Conservation (phyloP, 2,888 invertebrate species). For the Thera obeliscata region DNA sequence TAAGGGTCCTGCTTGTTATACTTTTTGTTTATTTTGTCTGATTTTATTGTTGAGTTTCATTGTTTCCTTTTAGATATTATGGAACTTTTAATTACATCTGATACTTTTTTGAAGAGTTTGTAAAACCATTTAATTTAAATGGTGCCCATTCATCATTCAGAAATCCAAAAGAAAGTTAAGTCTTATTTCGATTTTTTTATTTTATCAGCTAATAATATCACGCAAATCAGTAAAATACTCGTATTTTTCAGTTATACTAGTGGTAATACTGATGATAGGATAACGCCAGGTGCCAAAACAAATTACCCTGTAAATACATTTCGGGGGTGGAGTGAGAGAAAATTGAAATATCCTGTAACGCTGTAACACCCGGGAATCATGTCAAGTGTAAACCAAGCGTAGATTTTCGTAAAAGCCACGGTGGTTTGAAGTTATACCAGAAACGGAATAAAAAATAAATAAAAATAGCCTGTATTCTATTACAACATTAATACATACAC, state of each 20-base stretch:
- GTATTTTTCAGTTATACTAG: too few relatives aligned
- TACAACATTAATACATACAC: too few relatives aligned
- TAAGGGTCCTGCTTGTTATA: neutral
- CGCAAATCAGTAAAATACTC: neutral
- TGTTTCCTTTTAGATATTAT: neutral
- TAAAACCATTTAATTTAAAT: too few relatives aligned
- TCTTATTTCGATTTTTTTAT: too few relatives aligned
- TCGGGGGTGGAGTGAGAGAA: slow-evolving; percentile 4
- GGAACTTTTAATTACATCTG: neutral
- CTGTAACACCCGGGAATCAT: slow-evolving; percentile 8
- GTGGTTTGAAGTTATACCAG: neutral
- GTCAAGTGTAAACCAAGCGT: slow-evolving; percentile 10
- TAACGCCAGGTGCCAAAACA: slow-evolving; percentile 3
- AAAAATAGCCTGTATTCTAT: too few relatives aligned
- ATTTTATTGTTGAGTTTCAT: neutral
- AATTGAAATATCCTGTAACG: slow-evolving; percentile 13
- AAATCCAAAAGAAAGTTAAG: too few relatives aligned
- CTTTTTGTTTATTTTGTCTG: neutral
- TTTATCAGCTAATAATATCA: too few relatives aligned
- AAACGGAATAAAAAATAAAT: too few relatives aligned
- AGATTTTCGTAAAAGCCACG: neutral
- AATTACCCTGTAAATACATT: slow-evolving; percentile 24
- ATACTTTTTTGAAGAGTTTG: neutral
- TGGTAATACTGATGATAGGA: neutral
- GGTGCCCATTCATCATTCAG: too few relatives aligned